Percentiles rank a stretch among this genome's conserved stretches.
Conservation (phyloP, 1,140 invertebrate species). For the Anastrepha ludens region DNA sequence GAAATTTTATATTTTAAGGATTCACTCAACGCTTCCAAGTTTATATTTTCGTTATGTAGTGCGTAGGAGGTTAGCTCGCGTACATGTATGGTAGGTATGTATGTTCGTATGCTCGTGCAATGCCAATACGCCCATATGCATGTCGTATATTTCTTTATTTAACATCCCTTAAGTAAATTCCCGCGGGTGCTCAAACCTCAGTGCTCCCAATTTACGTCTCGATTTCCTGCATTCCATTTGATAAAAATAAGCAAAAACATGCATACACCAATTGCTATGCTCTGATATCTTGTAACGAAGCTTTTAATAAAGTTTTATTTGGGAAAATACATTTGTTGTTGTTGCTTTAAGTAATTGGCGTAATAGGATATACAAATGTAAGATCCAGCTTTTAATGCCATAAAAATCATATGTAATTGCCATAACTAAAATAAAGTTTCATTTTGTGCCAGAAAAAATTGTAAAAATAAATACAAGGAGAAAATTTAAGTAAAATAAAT, state of each 20-base stretch:
- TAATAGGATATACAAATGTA: not conserved
- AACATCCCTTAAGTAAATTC: too few relatives aligned
- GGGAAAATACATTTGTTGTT: not conserved
- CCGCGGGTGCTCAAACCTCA: not conserved
- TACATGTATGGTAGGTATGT: too few relatives aligned
- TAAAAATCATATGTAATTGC: conserved; percentile 28
- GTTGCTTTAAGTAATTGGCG: conserved; percentile 18
- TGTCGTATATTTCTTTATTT: too few relatives aligned
- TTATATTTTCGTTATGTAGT: too few relatives aligned
- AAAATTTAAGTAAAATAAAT: not conserved
- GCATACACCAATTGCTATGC: not conserved
- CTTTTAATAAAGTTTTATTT: conserved; percentile 36
- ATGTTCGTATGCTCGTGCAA: too few relatives aligned
- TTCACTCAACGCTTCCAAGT: too few relatives aligned
- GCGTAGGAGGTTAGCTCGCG: too few relatives aligned
- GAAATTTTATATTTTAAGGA: too few relatives aligned
- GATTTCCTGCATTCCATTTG: not conserved
- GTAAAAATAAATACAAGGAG: not conserved
- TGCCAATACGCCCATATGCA: too few relatives aligned
- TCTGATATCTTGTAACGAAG: not conserved
- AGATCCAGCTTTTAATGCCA: conserved; percentile 1
- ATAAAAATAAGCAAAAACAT: not conserved
- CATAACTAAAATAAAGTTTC: conserved; percentile 25
- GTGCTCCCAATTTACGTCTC: not conserved
- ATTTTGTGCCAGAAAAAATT: not conserved